Base-by-base conservation (phyloP, 2,113 vertebrate genomes). In the Hirundichthys speculiger region DNA sequence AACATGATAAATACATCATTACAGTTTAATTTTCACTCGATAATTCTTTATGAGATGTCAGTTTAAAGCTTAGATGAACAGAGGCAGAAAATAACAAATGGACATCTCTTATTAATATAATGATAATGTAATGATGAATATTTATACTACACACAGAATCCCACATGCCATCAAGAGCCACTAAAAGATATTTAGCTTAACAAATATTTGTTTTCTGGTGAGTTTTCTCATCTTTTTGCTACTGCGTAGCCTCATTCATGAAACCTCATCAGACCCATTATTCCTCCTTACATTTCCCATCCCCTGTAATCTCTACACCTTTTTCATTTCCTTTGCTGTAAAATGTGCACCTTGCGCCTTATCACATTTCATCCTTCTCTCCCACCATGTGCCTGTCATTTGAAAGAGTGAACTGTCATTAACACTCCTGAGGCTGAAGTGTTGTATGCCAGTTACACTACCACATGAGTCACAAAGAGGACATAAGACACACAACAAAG, bases 261-360 rank as follows among this genome's bases (percentile, higher is more conserved):
- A 24, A 46, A 51, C 69, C 61, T 40, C 24, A 64, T 54, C 61
- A 38, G 19, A 24, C 4, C 42, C 60, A 73, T 54, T 71, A 50
- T 64, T 45, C 48, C 39, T 43, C 27, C 25, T 62, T 21, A 27
- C 30, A 22, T 51, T 59, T 61, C 20, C 21, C 34, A 40, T 56
- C 21, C 42, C 45, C 45, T 24, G 16, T 60, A 30, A 19, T 46
- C 25, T 65, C 83, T 60, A 46, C 47, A 62, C 51, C 30, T 24
- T 69, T 84, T 80, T 82, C 79, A 84, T 84, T 80, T 77, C 66
- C 84, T 75, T 64, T 50, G 61, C 13, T 48, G 41, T 54, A 22
- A 62, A 47, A 58, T 59, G 45, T 56, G 64, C 59, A 61, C 69
- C 66, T 64, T 64, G 43, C n/a, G 48, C 13, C 45, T 79, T 30